phyloP scores from a whole-genome alignment of 2,797 vertebrate species.

The Acanthurus tractus region DNA sequence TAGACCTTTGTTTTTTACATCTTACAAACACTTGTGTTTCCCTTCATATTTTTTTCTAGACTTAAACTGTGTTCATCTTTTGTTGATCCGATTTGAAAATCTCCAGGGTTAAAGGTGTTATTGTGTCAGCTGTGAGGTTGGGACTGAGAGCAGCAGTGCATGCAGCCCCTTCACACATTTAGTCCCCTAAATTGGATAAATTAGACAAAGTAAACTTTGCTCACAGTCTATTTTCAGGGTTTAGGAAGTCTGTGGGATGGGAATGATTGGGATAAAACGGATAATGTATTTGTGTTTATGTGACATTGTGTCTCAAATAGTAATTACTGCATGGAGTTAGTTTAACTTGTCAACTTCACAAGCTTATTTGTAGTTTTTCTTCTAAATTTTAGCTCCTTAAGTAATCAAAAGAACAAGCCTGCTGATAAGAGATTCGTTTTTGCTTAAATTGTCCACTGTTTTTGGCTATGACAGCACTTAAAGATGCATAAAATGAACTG shows the following conservation, averaged over 20 bases:
- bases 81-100: neutral
- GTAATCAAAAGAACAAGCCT: too few relatives aligned
- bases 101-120: conserved; percentile 23
- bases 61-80: neutral
- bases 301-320: neutral
- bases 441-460: too few relatives aligned
- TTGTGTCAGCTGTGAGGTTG: conserved; percentile 22
- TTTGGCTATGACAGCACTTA: too few relatives aligned
- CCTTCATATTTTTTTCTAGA: neutral
- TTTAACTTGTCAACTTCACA: neutral
- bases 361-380: neutral
- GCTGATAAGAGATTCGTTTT: too few relatives aligned
- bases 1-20: too few relatives aligned
- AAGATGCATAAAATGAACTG: too few relatives aligned
- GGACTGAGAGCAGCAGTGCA: conserved; percentile 14
- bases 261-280: conserved; percentile 37
- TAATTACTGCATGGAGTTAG: neutral
- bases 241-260: conserved; percentile 20
- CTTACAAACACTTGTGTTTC: too few relatives aligned
- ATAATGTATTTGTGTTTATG: neutral
- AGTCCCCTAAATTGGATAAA: conserved; percentile 73
- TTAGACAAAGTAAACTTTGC: conserved; percentile 69
- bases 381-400: too few relatives aligned
- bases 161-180: conserved; percentile 65
- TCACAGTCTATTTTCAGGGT: conserved; percentile 65